A percentile compares a stretch with the other conserved stretches of the same genome.
These are phyloP conservation scores for Tyrannus savana DNA, from an alignment of 2,113 vertebrate species.

Conservation along the genomic window DNA sequence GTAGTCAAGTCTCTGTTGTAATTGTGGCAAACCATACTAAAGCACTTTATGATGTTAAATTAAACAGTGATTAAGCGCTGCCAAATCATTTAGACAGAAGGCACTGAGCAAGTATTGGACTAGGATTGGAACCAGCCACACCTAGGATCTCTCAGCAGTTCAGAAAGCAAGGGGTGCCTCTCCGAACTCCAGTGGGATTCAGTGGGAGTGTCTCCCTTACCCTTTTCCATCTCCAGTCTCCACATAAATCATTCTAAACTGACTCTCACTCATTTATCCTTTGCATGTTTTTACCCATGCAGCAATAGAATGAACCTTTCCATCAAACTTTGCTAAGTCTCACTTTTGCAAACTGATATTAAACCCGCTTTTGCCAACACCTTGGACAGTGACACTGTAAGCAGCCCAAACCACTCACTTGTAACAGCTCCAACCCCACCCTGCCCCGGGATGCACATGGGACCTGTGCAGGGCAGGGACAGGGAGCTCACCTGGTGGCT, in stretches of 20 bases:
- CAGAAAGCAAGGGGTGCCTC: neutral
- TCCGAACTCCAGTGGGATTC: neutral
- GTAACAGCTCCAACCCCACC: too few relatives aligned
- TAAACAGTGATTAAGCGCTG: neutral
- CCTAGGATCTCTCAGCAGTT: neutral
- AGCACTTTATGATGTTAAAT: neutral
- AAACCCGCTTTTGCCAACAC: neutral
- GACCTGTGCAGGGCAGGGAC: fast-evolving
- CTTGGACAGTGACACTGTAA: neutral
- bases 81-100: neutral
- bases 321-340: fast-evolving
- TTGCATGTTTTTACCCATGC: neutral
- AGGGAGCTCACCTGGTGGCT: neutral
- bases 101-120: neutral
- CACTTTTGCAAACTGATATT: fast-evolving
- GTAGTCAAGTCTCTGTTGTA: neutral
- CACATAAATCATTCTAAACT: neutral
- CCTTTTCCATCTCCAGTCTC: neutral
- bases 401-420: fast-evolving
- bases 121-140: neutral
- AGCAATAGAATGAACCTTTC: neutral
- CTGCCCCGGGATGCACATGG: fast-evolving
- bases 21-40: neutral
- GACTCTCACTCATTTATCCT: neutral
- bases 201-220: neutral